Evolutionary conservation across 2,888 invertebrate genomes (phyloP).

Genomic region (Pteria penguin): DNA sequence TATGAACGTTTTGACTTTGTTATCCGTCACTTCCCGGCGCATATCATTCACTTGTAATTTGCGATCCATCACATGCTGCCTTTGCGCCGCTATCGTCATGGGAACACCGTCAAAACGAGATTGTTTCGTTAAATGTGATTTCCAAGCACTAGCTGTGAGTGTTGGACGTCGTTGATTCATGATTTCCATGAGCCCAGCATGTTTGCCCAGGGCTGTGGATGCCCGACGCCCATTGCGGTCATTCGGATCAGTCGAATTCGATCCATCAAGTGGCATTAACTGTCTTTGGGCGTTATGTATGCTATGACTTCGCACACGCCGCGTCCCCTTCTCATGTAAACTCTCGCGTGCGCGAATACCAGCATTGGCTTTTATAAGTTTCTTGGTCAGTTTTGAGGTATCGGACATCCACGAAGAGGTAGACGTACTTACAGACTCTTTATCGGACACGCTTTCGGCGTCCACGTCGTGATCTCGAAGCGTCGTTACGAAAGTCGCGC

Average conservation of each 20-base stretch:
- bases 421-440: conserved; percentile 53
- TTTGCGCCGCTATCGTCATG: conserved; percentile 50
- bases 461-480: conserved; percentile 32
- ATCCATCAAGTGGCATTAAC: conserved; percentile 24
- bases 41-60: conserved; percentile 52
- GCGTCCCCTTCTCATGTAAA: conserved; percentile 29
- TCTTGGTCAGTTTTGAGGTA: conserved; percentile 65
- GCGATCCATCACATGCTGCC: conserved; percentile 53
- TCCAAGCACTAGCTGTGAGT: conserved; percentile 64
- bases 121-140: conserved; percentile 53
- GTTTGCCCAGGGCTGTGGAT: conserved; percentile 23
- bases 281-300: conserved; percentile 2
- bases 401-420: conserved; percentile 63
- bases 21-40: conserved; percentile 45
- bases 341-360: conserved; percentile 21
- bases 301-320: conserved; percentile 36
- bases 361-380: conserved; percentile 59
- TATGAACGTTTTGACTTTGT: conserved; percentile 59
- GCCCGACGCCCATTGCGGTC: conserved; percentile 12
- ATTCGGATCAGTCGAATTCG: conserved; percentile 33
- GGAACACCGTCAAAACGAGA: conserved; percentile 42
- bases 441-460: conserved; percentile 41
- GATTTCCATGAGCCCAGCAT: conserved; percentile 60
- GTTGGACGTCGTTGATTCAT: conserved; percentile 61
- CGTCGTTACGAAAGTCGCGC: conserved; percentile 51